Conservation (phyloP, 2,797 vertebrate species). For the Mus spretus region DNA sequence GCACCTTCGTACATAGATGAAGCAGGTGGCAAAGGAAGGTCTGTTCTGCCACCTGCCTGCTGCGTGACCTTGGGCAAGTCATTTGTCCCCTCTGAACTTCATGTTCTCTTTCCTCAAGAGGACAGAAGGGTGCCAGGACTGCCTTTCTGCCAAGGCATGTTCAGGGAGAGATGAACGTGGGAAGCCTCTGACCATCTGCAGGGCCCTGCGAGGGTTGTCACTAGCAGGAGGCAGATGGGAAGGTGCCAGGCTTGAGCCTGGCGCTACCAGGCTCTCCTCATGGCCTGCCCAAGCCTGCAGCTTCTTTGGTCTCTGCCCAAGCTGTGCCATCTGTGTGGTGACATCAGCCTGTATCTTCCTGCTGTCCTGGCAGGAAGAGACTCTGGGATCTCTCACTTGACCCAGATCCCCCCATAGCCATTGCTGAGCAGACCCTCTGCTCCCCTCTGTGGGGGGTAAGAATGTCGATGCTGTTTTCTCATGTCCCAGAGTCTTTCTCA, state of each 20-base stretch:
- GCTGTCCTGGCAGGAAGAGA: neutral
- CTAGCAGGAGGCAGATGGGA: slow-evolving; percentile 35
- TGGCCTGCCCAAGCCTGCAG: slow-evolving; percentile 14
- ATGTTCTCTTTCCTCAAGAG: slow-evolving; percentile 19
- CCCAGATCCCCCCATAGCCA: neutral
- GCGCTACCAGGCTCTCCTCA: neutral
- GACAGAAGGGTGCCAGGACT: slow-evolving; percentile 3
- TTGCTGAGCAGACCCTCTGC: neutral
- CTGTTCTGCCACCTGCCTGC: slow-evolving; percentile 45
- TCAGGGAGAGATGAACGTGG: slow-evolving; percentile 37
- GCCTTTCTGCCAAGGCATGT: slow-evolving; percentile 49
- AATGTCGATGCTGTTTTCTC: neutral
- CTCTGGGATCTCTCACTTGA: neutral
- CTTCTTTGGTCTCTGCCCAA: slow-evolving; percentile 70
- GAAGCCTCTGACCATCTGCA: slow-evolving; percentile 19
- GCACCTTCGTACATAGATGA: neutral
- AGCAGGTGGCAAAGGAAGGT: slow-evolving; percentile 52
- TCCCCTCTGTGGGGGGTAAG: neutral
- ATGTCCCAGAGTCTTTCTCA: neutral
- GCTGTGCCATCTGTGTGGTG: slow-evolving; percentile 68
- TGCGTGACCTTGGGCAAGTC: slow-evolving; percentile 69
- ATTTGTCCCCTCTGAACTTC: slow-evolving; percentile 38
- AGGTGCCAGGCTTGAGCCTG: slow-evolving; percentile 49
- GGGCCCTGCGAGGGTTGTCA: neutral
- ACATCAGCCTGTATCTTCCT: neutral